Evolutionary conservation across 1,140 invertebrate genomes (phyloP).

Genomic region (Drosophila suzukii): DNA sequence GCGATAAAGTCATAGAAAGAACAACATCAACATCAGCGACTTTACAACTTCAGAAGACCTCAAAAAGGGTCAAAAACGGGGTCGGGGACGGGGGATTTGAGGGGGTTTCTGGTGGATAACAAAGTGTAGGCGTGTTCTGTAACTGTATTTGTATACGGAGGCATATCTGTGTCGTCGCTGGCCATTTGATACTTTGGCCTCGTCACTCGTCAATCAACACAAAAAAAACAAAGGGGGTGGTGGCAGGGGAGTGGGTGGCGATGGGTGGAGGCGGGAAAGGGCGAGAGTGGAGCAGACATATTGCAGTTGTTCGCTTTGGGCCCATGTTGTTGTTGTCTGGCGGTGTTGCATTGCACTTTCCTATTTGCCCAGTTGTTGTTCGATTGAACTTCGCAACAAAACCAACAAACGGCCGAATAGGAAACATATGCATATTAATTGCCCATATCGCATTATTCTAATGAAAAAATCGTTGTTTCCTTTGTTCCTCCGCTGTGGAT

Average conservation of each 20-base stretch:
- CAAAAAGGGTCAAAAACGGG: constrained; percentile 2
- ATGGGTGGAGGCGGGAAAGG: neutral
- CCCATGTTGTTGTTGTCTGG: constrained; percentile 8
- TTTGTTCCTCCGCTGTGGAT: constrained; percentile 13
- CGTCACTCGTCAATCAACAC: constrained; percentile 58
- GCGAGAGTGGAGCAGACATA: constrained; percentile 20
- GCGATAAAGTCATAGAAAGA: constrained; percentile 44
- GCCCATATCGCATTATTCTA: constrained; percentile 63
- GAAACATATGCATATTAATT: constrained; percentile 81
- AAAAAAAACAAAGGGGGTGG: neutral
- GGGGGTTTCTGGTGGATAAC: constrained; percentile 32
- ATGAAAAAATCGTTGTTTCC: constrained; percentile 49
- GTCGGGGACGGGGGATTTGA: neutral
- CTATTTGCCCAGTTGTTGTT: constrained; percentile 77
- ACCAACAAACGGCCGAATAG: constrained; percentile 37
- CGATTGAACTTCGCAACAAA: constrained; percentile 51
- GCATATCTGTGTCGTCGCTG: constrained; percentile 66
- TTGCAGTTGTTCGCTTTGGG: constrained; percentile 39
- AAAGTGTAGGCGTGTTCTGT: constrained; percentile 38
- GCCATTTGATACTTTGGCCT: constrained; percentile 81
- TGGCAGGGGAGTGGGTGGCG: constrained; percentile 2
- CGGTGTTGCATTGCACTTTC: constrained; percentile 68
- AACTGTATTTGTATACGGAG: constrained; percentile 53
- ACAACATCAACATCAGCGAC: constrained; percentile 14
- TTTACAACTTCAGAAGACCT: constrained; percentile 47